Percentiles rank a stretch among this genome's conserved stretches.
These are phyloP conservation scores for Pangasius djambal DNA, from an alignment of 2,797 vertebrate genomes.

Conservation along the genomic window DNA sequence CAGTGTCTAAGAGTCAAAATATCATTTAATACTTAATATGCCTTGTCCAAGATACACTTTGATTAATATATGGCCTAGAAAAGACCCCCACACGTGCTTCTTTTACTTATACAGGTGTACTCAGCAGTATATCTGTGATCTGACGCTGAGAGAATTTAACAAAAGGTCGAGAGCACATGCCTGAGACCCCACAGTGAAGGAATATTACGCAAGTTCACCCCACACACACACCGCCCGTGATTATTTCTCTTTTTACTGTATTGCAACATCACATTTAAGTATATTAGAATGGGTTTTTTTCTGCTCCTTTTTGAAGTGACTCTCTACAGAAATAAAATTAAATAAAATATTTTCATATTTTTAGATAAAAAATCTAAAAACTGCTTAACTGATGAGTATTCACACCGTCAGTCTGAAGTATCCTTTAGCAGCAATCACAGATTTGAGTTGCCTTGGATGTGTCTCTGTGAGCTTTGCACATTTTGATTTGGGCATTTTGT, in stretches of 20 bases:
- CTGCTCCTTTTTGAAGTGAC: background rate
- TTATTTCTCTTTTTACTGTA: background rate
- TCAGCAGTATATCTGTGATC: constrained; percentile 28
- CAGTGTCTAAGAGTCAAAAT: background rate
- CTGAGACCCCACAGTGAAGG: constrained; percentile 9
- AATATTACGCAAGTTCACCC: constrained; percentile 2
- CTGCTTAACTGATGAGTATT: background rate
- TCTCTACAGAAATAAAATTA: background rate
- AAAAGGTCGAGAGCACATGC: constrained; percentile 27
- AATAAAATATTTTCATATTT: background rate
- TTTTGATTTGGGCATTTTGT: background rate
- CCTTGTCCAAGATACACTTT: background rate
- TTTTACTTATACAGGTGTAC: constrained; percentile 46
- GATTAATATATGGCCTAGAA: constrained; percentile 8
- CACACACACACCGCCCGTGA: background rate
- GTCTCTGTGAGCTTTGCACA: background rate
- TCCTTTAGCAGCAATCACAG: background rate
- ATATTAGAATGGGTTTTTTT: background rate
- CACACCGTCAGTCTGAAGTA: background rate
- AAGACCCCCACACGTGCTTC: background rate
- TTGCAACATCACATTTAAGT: background rate
- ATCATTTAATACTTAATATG: background rate
- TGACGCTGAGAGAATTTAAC: constrained; percentile 15
- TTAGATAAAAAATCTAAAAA: background rate
- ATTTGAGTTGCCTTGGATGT: background rate